phyloP scores from a whole-genome alignment of 2,113 vertebrate genomes.

The Labeo rohita region DNA sequence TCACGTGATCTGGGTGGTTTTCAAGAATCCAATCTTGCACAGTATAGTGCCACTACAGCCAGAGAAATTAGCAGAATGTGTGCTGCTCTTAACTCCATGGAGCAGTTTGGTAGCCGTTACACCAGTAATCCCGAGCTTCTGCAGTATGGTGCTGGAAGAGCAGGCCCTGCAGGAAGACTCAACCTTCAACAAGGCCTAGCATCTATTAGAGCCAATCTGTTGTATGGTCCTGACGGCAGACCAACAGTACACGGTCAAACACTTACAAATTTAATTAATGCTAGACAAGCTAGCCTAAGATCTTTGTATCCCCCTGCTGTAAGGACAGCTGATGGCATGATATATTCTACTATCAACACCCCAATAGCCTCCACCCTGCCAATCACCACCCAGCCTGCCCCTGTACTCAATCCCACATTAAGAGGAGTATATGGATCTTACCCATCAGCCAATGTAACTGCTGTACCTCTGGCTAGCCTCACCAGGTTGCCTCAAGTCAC shows the following conservation, averaged over 20 bases:
- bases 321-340: slow-evolving; percentile 95
- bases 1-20: slow-evolving; percentile 81
- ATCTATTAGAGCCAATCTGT: slow-evolving; percentile 82
- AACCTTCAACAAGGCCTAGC: slow-evolving; percentile 82
- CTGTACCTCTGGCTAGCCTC: slow-evolving; percentile 90
- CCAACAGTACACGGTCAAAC: slow-evolving; percentile 77
- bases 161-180: slow-evolving; percentile 70
- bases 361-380: slow-evolving; percentile 97
- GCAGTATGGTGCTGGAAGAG: slow-evolving; percentile 81
- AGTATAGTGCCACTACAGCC: slow-evolving; percentile 95
- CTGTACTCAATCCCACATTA: slow-evolving; percentile 87
- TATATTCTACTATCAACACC: slow-evolving; percentile 98
- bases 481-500: slow-evolving; percentile 86
- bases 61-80: slow-evolving; percentile 98
- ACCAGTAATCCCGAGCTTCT: slow-evolving; percentile 81
- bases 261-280: slow-evolving; percentile 80
- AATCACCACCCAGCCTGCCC: slow-evolving; percentile 95
- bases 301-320: slow-evolving; percentile 89
- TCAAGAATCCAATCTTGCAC: slow-evolving; percentile 92
- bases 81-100: slow-evolving; percentile 93
- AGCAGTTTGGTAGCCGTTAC: slow-evolving; percentile 88
- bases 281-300: slow-evolving; percentile 83
- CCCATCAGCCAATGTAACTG: slow-evolving; percentile 77
- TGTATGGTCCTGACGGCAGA: slow-evolving; percentile 87
- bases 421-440: slow-evolving; percentile 89